Conservation (phyloP, 2,797 vertebrate genomes). For the Micropoecilia bifurca region DNA sequence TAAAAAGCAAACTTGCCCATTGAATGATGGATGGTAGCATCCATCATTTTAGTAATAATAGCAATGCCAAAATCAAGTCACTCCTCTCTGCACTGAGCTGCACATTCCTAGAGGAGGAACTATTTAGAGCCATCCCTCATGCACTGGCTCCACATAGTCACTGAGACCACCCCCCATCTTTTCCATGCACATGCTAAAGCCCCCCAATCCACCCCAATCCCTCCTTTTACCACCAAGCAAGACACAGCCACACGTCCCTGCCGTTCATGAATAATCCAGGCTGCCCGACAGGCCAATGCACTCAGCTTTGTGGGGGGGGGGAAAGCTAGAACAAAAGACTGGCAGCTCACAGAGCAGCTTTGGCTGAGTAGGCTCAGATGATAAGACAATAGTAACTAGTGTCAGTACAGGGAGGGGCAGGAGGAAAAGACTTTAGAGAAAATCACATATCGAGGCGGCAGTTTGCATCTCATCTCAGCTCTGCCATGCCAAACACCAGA, state of each 20-base stretch:
- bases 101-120: conserved; percentile 72
- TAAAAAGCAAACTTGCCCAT: background rate
- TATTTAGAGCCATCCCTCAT: conserved; percentile 65
- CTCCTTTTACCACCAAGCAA: conserved; percentile 67
- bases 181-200: conserved; percentile 49
- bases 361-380: conserved; percentile 73
- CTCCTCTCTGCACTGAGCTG: conserved; percentile 36
- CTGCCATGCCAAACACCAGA: conserved; percentile 71
- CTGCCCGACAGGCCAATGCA: conserved; percentile 73
- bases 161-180: conserved; percentile 18
- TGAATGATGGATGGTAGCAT: background rate
- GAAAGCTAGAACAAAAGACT: conserved; percentile 81
- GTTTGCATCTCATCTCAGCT: conserved; percentile 54
- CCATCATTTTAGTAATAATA: background rate
- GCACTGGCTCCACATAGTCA: conserved; percentile 57
- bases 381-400: conserved; percentile 80
- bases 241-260: conserved; percentile 81
- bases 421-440: conserved; percentile 72
- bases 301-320: conserved; percentile 78
- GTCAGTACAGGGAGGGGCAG: conserved; percentile 71
- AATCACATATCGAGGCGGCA: conserved; percentile 72
- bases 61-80: background rate
- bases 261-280: conserved; percentile 86
- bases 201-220: conserved; percentile 60
- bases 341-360: conserved; percentile 76